A percentile compares a stretch with the other conserved stretches of the same genome.
Conservation (phyloP, 2,113 vertebrate species). For the Pseudorhombus dupliciocellatus region DNA sequence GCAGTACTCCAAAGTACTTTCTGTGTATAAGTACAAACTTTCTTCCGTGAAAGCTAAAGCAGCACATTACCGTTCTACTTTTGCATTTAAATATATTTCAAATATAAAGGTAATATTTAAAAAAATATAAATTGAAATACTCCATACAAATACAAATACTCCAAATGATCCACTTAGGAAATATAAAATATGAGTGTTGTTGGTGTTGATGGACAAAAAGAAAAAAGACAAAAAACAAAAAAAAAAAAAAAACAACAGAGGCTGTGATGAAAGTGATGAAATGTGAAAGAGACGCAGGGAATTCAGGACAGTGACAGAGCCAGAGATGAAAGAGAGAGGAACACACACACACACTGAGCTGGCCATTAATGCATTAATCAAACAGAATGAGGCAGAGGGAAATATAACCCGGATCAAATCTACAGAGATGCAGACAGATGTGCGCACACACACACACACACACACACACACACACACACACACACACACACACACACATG, state of each 20-base stretch:
- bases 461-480: neutral
- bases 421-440: conserved; percentile 14
- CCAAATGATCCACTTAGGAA: too few species aligned
- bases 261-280: conserved; percentile 1
- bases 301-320: conserved; percentile 13
- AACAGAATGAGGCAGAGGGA: conserved; percentile 35
- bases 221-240: too few species aligned
- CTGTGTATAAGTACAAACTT: too few species aligned
- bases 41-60: too few species aligned
- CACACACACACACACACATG: neutral
- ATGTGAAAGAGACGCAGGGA: neutral
- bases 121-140: too few species aligned
- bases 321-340: conserved; percentile 64
- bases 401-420: neutral
- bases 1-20: too few species aligned
- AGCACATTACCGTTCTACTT: too few species aligned
- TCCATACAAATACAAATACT: too few species aligned
- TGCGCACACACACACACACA: neutral
- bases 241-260: conserved; percentile 9
- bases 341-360: conserved; percentile 28
- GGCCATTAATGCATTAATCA: conserved; percentile 46
- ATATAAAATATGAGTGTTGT: too few species aligned
- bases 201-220: too few species aligned
- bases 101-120: too few species aligned
- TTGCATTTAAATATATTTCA: too few species aligned